These are phyloP conservation scores for Stichodactyla helianthus DNA, from an alignment of 64 coral and sea anemone genomes.

Conservation along the genomic window DNA sequence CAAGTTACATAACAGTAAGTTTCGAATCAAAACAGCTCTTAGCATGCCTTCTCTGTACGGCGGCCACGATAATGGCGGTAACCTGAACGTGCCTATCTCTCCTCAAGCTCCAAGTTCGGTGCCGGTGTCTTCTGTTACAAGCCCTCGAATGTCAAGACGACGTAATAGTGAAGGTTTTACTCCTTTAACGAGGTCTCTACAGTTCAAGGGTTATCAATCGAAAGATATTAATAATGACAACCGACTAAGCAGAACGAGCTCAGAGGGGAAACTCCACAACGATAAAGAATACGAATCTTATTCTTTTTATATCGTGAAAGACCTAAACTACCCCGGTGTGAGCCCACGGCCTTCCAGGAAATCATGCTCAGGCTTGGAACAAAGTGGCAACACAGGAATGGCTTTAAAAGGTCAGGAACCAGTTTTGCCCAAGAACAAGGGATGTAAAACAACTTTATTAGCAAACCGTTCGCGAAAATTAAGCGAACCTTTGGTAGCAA, in stretches of 20 bases:
- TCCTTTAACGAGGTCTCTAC: not conserved
- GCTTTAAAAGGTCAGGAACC: not conserved
- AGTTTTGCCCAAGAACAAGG: not conserved
- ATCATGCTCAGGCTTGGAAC: not conserved
- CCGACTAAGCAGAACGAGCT: not conserved
- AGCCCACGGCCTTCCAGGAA: not conserved
- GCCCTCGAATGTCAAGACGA: not conserved
- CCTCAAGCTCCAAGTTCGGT: not conserved
- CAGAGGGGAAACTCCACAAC: not conserved
- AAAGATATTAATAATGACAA: not conserved
- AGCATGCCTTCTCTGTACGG: not conserved
- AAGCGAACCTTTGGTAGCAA: not conserved
- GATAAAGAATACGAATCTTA: not conserved
- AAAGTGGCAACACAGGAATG: not conserved
- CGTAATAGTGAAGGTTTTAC: not conserved
- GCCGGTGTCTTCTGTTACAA: not conserved
- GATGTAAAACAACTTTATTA: not conserved
- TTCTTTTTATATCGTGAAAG: not conserved
- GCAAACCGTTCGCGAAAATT: not conserved
- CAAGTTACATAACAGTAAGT: conserved; percentile 1
- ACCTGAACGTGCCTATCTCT: not conserved
- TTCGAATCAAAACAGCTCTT: not conserved
- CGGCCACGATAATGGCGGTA: not conserved
- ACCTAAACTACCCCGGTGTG: not conserved
- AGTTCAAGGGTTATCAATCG: not conserved